Evolutionary conservation across 2,113 vertebrate genomes (phyloP), one percentile per base, ranked within the genome.

Genomic region (Peromyscus leucopus): DNA sequence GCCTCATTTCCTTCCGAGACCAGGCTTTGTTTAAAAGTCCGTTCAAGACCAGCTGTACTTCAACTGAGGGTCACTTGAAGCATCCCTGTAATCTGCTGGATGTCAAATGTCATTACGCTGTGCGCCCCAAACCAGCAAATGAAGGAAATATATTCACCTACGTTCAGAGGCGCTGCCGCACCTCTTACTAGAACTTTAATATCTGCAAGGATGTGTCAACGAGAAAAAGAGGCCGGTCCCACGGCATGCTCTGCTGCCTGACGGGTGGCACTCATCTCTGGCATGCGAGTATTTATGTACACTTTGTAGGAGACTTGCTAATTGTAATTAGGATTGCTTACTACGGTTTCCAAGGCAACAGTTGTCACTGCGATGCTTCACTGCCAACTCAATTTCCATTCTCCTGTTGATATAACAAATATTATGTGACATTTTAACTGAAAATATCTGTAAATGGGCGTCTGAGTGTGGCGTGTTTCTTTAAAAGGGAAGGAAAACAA

Each of bases 401-500:
- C 97, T 90, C n/a, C 4, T 96, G 85, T 86, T 97, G 96, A 94
- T 98, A 89, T 94, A 97, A 96, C 74, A 98, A 97, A 87, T 97
- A 96, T 80, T 59, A 91, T 97, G 94, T 63, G 80, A 96, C 89
- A 98, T 91, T 95, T 33, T 92, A 98, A 90, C 75, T 98, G 96
- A 97, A 95, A 98, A 97, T 97, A 93, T 82, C 96, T 90, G 83
- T n/a, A 96, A 96, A 97, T 61, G 92, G 97, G 96, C 6, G 96
- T 57, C 39, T 93, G 97, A 86, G 89, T 95, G 91, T 98, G 93
- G 82, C 69, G 36, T 97, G 95, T 98, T 90, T n/a, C 93, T 98
- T 93, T 98, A 94, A 96, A 98, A n/a, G 39, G 87, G 91, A 97
- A 98, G 48, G 72, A 97, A 98, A 98, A 96, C 92, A 76, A 89